Base-by-base conservation (phyloP, 2,797 vertebrate species). In the Cryptoblepharus egeriae region DNA sequence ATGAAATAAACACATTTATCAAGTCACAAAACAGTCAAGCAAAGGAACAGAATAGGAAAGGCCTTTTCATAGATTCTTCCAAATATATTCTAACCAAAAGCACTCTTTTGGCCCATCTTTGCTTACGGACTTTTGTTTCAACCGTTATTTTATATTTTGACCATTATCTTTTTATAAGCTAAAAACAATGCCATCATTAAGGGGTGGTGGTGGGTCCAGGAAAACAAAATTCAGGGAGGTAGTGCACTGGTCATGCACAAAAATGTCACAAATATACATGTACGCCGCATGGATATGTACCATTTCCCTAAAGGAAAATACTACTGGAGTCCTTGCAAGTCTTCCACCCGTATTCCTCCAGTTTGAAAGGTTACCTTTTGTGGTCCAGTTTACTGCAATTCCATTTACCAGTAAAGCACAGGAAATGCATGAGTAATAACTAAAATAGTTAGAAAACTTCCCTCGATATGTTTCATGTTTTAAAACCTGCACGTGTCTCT, bases 1-100 rank as follows among this genome's bases (percentile, higher is more conserved):
- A 64, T 69, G 63, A 57, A 1, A 12, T 0, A 5, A 42, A 1
- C 45, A 73, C 45, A 4, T 0, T 3, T 0, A 1, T 1, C 3
- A 1, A 58, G 69, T 57, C 35, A 3, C 0, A 28, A 4, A 52
- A 1, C 1, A 4, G 2, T 10, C 30, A 57, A 61, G 37, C 37
- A n/a, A 70, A 73, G 15, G 58, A 3, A 70, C 24, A 15, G 37
- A 26, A 3, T 5, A 35, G 39, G 6, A 61, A n/a, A 35, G 28
- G 32, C 18, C 24, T 13, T 69, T 57, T 22, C 30, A 18, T 24
- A 24, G 6, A 58, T 24, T 58, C 57, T 42, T 35, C 67, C 24
- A 26, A 69, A 42, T 12, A 22, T 20, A 3, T 16, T 52, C 49
- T 15, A 18, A 52, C 15, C 49, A 52, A 16, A n/a, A 15, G 49